A percentile compares a stretch with the other conserved stretches of the same genome.
These are phyloP conservation scores for Diogma glabrata DNA, from an alignment of 2,888 invertebrate genomes.

Conservation along the genomic window DNA sequence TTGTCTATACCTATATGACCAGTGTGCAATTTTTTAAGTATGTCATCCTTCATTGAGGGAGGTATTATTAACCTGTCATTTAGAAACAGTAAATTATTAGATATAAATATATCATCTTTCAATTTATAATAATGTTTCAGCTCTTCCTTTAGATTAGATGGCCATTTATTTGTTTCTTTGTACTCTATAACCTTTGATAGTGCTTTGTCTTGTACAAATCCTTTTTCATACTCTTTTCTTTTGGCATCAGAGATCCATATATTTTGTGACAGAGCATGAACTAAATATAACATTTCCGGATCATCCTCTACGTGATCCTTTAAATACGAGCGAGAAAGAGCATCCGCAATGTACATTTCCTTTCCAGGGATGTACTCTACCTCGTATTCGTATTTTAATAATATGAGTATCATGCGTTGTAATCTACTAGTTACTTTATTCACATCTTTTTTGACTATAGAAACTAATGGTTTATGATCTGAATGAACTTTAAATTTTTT, in stretches of 20 bases:
- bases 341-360: neutral
- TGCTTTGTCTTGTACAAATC: neutral
- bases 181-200: neutral
- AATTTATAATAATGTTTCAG: conserved; percentile 8
- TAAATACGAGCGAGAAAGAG: neutral
- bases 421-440: conserved; percentile 14
- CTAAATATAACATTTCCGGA: neutral
- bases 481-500: conserved; percentile 17
- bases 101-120: conserved; percentile 7
- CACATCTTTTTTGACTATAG: conserved; percentile 17
- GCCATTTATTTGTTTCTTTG: neutral
- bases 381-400: conserved; percentile 10
- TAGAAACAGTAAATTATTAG: conserved; percentile 3
- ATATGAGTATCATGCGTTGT: conserved; percentile 14
- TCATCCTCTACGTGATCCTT: neutral
- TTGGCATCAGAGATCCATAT: neutral
- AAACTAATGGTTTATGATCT: conserved; percentile 20
- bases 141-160: neutral
- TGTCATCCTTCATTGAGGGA: neutral
- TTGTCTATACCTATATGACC: conserved; percentile 10
- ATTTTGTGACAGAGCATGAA: neutral
- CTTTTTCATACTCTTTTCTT: neutral
- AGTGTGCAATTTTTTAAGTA: conserved; percentile 6
- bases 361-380: conserved; percentile 9
- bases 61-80: neutral